Evolutionary conservation across 1,140 invertebrate species (phyloP).

Genomic region (Ooceraea biroi): DNA sequence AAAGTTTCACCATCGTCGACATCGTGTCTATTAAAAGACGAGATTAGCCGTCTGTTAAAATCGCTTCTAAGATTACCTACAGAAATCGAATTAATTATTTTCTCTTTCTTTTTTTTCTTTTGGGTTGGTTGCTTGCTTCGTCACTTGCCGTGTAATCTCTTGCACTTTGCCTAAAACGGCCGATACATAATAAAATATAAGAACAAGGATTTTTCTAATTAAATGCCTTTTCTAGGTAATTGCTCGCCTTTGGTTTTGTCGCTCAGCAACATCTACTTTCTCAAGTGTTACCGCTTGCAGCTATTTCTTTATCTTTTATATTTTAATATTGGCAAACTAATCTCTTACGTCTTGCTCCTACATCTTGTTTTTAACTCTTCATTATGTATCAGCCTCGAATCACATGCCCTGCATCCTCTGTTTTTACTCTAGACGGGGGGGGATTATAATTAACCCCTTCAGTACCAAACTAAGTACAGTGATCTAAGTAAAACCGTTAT

Average conservation of each 20-base stretch:
- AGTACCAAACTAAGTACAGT: conserved; percentile 17
- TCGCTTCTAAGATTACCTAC: conserved; percentile 67
- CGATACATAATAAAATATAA: conserved; percentile 46
- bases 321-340: conserved; percentile 28
- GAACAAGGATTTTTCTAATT: conserved; percentile 50
- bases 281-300: not conserved
- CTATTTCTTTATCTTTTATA: conserved; percentile 26
- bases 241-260: conserved; percentile 18
- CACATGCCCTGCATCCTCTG: not conserved
- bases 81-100: conserved; percentile 67
- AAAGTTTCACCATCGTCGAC: conserved; percentile 29
- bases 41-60: conserved; percentile 67
- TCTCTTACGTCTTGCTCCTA: conserved; percentile 15
- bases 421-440: conserved; percentile 20
- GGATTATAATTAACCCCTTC: conserved; percentile 2
- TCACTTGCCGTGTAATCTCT: conserved; percentile 16
- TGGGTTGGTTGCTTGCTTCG: conserved; percentile 38
- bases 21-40: conserved; percentile 67
- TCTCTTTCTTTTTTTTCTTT: conserved; percentile 40
- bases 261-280: conserved; percentile 3
- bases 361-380: conserved; percentile 40
- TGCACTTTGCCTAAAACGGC: conserved; percentile 10
- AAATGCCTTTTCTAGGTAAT: conserved; percentile 13
- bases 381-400: conserved; percentile 53
- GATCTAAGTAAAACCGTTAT: conserved; percentile 13